Base-by-base conservation (phyloP, 1,140 invertebrate genomes). In the Neuroterus valhalla region DNA sequence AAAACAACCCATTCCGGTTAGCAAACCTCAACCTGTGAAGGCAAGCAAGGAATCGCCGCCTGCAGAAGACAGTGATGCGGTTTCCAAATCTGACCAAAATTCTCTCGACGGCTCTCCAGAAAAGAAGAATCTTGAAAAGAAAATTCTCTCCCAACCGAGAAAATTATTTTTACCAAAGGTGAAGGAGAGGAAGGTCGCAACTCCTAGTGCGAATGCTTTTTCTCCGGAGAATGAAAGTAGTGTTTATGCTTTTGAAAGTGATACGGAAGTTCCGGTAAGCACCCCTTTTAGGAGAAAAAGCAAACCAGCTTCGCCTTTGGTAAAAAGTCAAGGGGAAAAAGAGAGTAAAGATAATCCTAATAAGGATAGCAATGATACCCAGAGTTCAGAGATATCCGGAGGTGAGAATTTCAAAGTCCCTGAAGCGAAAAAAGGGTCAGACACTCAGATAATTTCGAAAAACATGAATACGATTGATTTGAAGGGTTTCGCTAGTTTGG, bases 181-280 rank as follows among this genome's bases (percentile, higher is more conserved):
- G 38, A 92, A 89, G 70, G 90, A 90, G 77, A 85, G 88, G 19
- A 90, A 89, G 70, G 82, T 80, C 17, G 81, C 78, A 12, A 85
- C 77, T 4, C 90, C 90, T 8, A 93, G 89, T 79, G 84, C 91
- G 0, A 92, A 91, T 74, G 93, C 94, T 2, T 94, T 94, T 85
- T 94, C 93, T 1, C 92, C 92, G 0, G 92, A 93, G 76, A 94
- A 94, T 80, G 93, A 94, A 80, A 93, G 92, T 46, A 94, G 93
- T 78, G 93, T 94, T 42, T 94, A 94, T 81, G 93, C 94, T 1
- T 94, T 94, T 85, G 92, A 94, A 74, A 93, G 92, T 45, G 93
- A 92, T 14, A 90, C 86, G 75, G 92, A 91, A 74, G 77, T 87
- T 11, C 91, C 91, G 3, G 84, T 91, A 12, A 91, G 81, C 48